A percentile compares a stretch with the other conserved stretches of the same genome.
Conservation (phyloP, 2,797 vertebrate genomes). For the Onychomys arenicola region DNA sequence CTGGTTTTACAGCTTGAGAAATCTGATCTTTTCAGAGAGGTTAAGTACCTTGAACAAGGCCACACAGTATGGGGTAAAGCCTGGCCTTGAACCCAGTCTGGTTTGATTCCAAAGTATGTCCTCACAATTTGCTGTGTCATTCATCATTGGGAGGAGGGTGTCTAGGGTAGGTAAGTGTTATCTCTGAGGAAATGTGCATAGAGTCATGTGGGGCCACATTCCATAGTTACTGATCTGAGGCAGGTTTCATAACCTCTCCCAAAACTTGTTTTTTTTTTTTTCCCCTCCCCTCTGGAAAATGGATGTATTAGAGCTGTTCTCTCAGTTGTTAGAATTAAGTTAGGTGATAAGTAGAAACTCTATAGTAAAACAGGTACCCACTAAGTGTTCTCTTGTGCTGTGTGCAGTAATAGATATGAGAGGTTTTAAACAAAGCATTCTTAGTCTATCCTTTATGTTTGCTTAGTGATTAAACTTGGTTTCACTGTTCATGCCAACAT, state of each 20-base stretch:
- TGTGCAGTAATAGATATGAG: neutral
- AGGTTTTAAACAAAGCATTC: neutral
- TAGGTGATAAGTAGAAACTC: conserved; percentile 4
- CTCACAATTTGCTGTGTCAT: neutral
- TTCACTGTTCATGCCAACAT: neutral
- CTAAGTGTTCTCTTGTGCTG: neutral
- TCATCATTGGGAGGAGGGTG: neutral
- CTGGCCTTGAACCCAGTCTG: conserved; percentile 28
- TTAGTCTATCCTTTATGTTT: conserved; percentile 29
- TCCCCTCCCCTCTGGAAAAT: neutral
- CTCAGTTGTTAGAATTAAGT: conserved; percentile 14
- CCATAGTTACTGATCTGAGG: conserved; percentile 16
- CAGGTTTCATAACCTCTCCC: neutral
- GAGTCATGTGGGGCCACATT: neutral
- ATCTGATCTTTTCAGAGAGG: conserved; percentile 51
- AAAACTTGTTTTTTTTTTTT: neutral
- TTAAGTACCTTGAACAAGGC: conserved; percentile 40
- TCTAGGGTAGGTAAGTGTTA: neutral
- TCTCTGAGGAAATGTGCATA: neutral
- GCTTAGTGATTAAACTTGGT: conserved; percentile 36
- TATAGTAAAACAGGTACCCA: neutral
- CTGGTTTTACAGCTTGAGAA: conserved; percentile 47
- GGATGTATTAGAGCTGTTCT: neutral
- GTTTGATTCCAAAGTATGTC: conserved; percentile 30
- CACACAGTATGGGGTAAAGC: conserved; percentile 40